A percentile compares a stretch with the other conserved stretches of the same genome.
phyloP scores from a whole-genome alignment of 2,797 vertebrate genomes.

The Macropodus opercularis region DNA sequence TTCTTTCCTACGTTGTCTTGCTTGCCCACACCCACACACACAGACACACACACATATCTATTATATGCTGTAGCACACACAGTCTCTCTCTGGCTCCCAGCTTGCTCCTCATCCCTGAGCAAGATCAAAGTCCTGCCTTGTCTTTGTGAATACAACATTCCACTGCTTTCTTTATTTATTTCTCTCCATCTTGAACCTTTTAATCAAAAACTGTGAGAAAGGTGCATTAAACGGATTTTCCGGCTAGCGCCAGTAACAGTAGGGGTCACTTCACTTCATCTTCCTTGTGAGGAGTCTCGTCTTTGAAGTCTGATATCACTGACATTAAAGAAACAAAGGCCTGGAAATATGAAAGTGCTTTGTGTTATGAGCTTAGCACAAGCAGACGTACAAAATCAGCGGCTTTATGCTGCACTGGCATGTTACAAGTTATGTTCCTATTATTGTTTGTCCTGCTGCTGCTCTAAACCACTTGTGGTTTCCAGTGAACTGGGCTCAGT shows the following conservation, averaged over 20 bases:
- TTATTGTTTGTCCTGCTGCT: not conserved
- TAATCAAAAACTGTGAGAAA: conserved; percentile 57
- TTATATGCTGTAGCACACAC: conserved; percentile 5
- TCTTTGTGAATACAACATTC: conserved; percentile 64
- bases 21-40: conserved; percentile 19
- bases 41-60: conserved; percentile 7
- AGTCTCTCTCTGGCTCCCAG: conserved; percentile 32
- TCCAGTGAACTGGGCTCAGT: not conserved
- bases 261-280: conserved; percentile 46
- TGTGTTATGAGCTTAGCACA: not conserved
- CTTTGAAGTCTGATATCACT: conserved; percentile 62
- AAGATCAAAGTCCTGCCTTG: conserved; percentile 72
- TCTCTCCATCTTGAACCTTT: conserved; percentile 52
- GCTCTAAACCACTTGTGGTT: no score
- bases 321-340: conserved; percentile 53
- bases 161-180: conserved; percentile 66
- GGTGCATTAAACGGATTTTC: conserved; percentile 54
- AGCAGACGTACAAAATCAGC: conserved; percentile 8
- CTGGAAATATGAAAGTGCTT: conserved; percentile 36
- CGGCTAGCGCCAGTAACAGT: conserved; percentile 13
- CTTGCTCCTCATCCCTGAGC: conserved; percentile 40
- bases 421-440: not conserved
- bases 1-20: conserved; percentile 9
- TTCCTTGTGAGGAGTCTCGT: conserved; percentile 30
- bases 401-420: not conserved